Percentiles rank a stretch among this genome's conserved stretches.
Evolutionary conservation across 2,113 vertebrate species (phyloP).

Genomic region (Tyto alba): DNA sequence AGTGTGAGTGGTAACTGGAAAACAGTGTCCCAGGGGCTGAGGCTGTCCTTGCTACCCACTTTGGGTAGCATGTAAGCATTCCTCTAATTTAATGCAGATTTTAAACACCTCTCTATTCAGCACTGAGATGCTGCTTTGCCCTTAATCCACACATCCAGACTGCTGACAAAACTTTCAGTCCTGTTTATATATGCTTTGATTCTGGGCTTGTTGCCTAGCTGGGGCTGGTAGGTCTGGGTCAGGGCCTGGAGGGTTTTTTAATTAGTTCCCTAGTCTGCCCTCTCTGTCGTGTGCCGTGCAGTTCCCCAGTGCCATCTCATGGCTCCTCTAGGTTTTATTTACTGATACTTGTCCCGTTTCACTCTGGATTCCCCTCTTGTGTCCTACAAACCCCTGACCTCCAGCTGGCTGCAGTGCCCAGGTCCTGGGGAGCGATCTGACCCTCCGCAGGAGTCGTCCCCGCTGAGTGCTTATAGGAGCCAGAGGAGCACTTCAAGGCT

Average conservation of each 20-base stretch:
- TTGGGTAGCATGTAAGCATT: not conserved
- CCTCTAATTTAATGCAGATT: not conserved
- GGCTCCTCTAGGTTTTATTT: not conserved
- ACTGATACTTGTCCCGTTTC: rapidly evolving
- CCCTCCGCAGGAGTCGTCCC: not conserved
- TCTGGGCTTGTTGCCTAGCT: not conserved
- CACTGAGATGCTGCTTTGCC: not conserved
- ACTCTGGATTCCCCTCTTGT: not conserved
- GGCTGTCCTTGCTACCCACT: not conserved
- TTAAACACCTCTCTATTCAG: not conserved
- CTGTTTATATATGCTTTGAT: not conserved
- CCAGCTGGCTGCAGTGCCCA: rapidly evolving
- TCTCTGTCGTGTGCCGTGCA: not conserved
- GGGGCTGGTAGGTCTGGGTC: not conserved
- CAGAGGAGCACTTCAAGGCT: not conserved
- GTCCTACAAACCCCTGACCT: not conserved
- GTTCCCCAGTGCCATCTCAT: not conserved
- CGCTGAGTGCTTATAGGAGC: not conserved
- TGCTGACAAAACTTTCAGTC: not conserved
- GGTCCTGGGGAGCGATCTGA: not conserved
- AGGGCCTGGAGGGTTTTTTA: not conserved
- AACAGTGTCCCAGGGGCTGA: not conserved
- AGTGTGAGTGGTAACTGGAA: not conserved
- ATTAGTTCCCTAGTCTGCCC: not conserved
- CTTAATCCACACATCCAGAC: not conserved